Conservation (phyloP, 1,140 invertebrate genomes). For the Ectropis grisescens region DNA sequence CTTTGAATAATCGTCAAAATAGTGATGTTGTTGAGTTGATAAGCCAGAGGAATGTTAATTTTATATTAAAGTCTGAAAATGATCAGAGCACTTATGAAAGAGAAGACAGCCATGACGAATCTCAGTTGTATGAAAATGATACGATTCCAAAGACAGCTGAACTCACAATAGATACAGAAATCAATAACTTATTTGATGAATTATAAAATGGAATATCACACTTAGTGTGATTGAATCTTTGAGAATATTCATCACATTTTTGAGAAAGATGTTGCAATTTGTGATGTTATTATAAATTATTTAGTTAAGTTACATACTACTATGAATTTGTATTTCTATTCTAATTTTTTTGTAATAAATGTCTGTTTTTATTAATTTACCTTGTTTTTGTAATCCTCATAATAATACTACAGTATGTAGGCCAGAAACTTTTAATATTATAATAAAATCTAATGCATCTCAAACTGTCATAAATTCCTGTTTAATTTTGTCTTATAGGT, state of each 20-base stretch:
- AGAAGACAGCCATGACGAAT: conserved; percentile 29
- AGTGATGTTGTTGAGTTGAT: conserved; percentile 34
- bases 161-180: conserved; percentile 36
- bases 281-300: too few relatives aligned
- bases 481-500: conserved; percentile 18
- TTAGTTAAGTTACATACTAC: too few relatives aligned
- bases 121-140: conserved; percentile 50
- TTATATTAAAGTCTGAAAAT: conserved; percentile 53
- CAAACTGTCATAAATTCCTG: conserved; percentile 54
- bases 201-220: conserved; percentile 22
- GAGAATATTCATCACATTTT: too few relatives aligned
- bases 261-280: too few relatives aligned
- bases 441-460: conserved; percentile 42
- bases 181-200: conserved; percentile 59
- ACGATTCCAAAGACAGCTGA: conserved; percentile 42
- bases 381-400: too few relatives aligned
- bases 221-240: too few relatives aligned
- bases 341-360: too few relatives aligned
- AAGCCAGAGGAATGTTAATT: conserved; percentile 33
- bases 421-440: conserved; percentile 8
- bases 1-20: conserved; percentile 33
- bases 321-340: too few relatives aligned
- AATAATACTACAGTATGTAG: too few relatives aligned
- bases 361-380: too few relatives aligned
- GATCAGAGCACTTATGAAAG: conserved; percentile 31